Percentiles rank a stretch among this genome's conserved stretches.
Conservation (phyloP, 2,888 invertebrate species). For the Limnephilus rhombicus region DNA sequence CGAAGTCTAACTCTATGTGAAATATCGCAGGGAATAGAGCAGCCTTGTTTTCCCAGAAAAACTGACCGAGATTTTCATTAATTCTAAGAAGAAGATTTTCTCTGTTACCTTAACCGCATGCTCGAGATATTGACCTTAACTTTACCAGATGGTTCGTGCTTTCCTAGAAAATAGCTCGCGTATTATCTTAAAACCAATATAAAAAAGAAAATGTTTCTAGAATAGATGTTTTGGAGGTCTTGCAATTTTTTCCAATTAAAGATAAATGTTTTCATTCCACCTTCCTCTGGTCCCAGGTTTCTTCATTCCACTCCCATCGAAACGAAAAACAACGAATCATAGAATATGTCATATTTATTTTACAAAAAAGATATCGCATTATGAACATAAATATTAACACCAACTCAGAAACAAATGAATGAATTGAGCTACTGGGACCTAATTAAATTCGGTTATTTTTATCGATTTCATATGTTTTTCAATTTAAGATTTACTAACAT, state of each 20-base stretch:
- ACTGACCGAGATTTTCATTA: slow-evolving; percentile 7
- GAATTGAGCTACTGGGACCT: too few relatives aligned
- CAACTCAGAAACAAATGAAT: too few relatives aligned
- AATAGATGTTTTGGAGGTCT: not conserved
- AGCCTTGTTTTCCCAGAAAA: not conserved
- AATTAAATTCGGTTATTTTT: too few relatives aligned
- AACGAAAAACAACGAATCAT: not conserved
- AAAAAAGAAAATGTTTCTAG: not conserved
- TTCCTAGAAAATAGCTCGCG: not conserved
- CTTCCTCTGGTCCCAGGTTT: not conserved
- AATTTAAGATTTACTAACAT: too few relatives aligned
- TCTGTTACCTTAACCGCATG: not conserved
- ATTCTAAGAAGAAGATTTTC: not conserved
- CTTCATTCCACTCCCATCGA: not conserved
- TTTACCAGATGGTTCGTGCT: not conserved
- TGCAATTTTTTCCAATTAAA: not conserved
- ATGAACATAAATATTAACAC: too few relatives aligned
- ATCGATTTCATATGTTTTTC: too few relatives aligned
- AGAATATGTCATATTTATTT: not conserved
- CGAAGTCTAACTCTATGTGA: not conserved
- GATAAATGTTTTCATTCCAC: not conserved
- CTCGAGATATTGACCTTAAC: not conserved
- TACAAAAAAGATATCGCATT: not conserved
- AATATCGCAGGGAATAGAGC: not conserved
- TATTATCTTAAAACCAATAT: not conserved